A percentile compares a stretch with the other conserved stretches of the same genome.
Evolutionary conservation across 2,113 vertebrate genomes (phyloP).

Genomic region (Macrotis lagotis): DNA sequence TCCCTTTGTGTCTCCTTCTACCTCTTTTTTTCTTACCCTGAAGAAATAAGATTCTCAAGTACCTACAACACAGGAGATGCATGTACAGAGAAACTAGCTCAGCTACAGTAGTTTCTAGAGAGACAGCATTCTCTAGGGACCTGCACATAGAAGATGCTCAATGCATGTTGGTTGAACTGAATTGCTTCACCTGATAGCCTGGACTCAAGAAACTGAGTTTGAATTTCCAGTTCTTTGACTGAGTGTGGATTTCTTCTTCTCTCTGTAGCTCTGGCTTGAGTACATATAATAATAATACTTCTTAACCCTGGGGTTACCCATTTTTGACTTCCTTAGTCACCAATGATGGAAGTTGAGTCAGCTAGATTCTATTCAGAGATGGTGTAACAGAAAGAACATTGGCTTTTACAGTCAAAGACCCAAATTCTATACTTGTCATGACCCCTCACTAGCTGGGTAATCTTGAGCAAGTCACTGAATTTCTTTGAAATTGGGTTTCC

Average conservation of each 20-base stretch:
- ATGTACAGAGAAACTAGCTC: background rate
- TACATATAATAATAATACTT: background rate
- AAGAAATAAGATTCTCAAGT: background rate
- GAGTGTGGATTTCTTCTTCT: background rate
- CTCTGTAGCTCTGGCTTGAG: background rate
- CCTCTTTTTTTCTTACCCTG: background rate
- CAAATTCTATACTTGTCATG: background rate
- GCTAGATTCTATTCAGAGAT: background rate
- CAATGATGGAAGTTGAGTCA: fast-evolving
- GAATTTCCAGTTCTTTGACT: background rate
- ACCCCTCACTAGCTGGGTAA: background rate
- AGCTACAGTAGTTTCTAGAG: background rate
- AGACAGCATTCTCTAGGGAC: background rate
- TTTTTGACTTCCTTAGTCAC: background rate
- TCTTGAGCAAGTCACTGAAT: background rate
- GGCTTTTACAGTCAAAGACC: background rate
- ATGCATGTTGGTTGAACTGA: background rate
- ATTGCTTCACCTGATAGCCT: background rate
- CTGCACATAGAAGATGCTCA: background rate
- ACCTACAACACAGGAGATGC: background rate
- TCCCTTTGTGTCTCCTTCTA: background rate
- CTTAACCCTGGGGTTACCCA: background rate
- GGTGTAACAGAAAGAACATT: background rate
- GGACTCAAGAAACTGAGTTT: background rate
- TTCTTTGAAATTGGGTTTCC: background rate